Percentiles rank a stretch among this genome's conserved stretches.
Evolutionary conservation across 2,113 vertebrate genomes (phyloP).

Genomic region (Nipponia nippon): DNA sequence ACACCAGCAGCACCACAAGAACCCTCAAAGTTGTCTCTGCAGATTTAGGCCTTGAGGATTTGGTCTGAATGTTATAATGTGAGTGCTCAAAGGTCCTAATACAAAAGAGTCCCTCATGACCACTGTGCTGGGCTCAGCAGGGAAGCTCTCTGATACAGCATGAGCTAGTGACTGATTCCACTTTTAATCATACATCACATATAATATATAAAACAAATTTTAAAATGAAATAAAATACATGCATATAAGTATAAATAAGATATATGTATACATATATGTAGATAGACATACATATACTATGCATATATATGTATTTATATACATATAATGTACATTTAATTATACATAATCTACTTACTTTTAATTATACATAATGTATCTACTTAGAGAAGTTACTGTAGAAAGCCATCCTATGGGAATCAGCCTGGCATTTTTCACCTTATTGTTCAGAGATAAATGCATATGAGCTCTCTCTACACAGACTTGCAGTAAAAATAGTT

Average conservation of each 20-base stretch:
- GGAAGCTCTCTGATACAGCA: neutral
- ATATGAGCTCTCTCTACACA: neutral
- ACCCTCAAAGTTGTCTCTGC: neutral
- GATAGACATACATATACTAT: neutral
- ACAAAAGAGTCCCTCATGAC: neutral
- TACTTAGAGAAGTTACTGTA: neutral
- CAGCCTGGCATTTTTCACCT: neutral
- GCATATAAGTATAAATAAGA: neutral
- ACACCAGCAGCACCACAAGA: neutral
- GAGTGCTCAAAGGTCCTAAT: neutral
- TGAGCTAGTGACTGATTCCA: neutral
- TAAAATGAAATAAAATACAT: neutral
- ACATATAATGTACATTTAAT: too few relatives aligned
- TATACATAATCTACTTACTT: neutral
- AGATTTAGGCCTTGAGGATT: neutral
- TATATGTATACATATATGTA: neutral
- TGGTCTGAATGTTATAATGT: neutral
- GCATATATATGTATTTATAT: neutral
- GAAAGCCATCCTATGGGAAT: neutral
- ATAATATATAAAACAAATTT: neutral
- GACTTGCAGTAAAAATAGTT: neutral
- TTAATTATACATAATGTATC: neutral
- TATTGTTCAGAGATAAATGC: neutral
- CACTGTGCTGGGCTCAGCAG: neutral
- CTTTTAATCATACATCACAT: neutral